A percentile compares a stretch with the other conserved stretches of the same genome.
Evolutionary conservation across 2,113 vertebrate species (phyloP).

Genomic region (Emydocephalus ijimae): DNA sequence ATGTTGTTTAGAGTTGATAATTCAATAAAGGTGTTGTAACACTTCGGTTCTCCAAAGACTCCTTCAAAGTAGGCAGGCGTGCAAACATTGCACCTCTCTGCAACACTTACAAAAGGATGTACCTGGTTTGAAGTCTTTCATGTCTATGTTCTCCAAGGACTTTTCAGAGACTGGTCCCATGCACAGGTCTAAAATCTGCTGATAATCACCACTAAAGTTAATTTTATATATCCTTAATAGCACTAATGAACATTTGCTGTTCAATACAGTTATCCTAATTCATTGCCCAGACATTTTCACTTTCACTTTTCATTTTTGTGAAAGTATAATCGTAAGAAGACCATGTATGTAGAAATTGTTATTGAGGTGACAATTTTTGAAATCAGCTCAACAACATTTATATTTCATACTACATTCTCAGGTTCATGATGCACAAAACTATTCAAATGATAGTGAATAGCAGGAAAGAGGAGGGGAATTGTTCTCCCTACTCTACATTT

Average conservation of each 20-base stretch:
- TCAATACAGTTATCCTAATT: neutral
- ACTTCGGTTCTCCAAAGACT: neutral
- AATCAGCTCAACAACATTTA: neutral
- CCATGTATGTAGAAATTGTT: neutral
- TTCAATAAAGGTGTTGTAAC: neutral
- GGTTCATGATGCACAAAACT: neutral
- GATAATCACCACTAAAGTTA: neutral
- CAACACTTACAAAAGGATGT: neutral
- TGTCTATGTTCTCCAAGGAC: neutral
- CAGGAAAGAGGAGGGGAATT: neutral
- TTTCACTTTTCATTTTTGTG: neutral
- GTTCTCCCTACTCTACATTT: neutral
- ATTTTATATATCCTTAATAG: neutral
- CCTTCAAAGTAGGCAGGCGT: neutral
- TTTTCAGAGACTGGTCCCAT: neutral
- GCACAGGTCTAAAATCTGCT: neutral
- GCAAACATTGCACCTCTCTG: neutral
- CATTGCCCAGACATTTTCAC: neutral
- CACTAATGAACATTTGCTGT: neutral
- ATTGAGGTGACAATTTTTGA: neutral
- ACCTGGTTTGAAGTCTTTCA: neutral
- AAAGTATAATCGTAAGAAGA: neutral
- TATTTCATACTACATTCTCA: neutral
- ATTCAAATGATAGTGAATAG: neutral
- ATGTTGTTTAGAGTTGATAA: neutral